Evolutionary conservation across 92 coral and sea anemone species (phyloP), one percentile per base, ranked within the genome.

Genomic region (Micromussa lordhowensis): DNA sequence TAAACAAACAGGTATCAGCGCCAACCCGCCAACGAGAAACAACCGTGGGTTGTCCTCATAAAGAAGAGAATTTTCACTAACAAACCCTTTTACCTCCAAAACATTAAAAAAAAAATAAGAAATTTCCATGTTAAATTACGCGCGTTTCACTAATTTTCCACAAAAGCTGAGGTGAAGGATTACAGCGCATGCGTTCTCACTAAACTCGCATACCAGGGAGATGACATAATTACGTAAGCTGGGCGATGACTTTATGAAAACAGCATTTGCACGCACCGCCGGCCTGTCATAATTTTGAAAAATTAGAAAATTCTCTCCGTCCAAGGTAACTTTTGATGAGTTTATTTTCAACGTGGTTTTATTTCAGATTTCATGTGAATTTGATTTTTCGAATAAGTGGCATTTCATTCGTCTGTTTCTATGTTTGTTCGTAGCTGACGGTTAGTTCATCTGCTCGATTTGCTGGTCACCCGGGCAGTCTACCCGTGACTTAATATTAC

Each of bases 181-280:
- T 14, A 19, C 1, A 40, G 34, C 77, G 89, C 89, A 77, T 77
- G 77, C 51, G 77, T 48, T 35, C 30, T 28, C 3, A 32, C 35
- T 9, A 71, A 49, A 31, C 38, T 71, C 66, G 77, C 94, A 91
- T 91, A 87, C 91, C 88, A 57, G 74, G 87, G 82, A 88, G 82
- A 91, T 91, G 88, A 91, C 82, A 78, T 91, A 89, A 91, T 88
- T 24, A 85, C 86, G 86, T 68, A 70, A 70, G 54, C 77, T 35
- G 72, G 63, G 82, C 81, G 69, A 94, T 95, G 94, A 94, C 98
- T 95, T 95, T 91, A 95, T 94, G 98, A 92, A 95, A 94, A 95
- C 96, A 95, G 93, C 87, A 91, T 95, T 90, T 83, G 81, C 90
- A 88, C 77, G 91, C 79, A 86, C 87, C 90, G 96, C 57, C 88